These are phyloP conservation scores for Colostygia pectinataria DNA, from an alignment of 2,888 invertebrate genomes.

Conservation along the genomic window DNA sequence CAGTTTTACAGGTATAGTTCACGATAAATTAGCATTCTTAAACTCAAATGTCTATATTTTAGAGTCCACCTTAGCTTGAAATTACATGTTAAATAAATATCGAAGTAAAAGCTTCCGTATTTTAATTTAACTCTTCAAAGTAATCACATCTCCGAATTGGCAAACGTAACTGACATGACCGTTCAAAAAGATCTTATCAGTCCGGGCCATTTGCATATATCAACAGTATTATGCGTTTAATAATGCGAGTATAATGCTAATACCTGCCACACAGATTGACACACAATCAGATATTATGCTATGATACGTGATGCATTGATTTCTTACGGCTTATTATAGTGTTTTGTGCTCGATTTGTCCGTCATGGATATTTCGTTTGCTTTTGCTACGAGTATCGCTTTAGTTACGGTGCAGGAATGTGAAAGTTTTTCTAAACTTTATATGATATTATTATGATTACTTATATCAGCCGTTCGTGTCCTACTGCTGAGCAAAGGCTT, in stretches of 20 bases:
- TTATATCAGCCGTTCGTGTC: no score
- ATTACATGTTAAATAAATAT: not conserved
- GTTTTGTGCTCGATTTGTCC: conserved; percentile 35
- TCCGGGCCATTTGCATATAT: conserved; percentile 35
- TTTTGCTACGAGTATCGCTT: conserved; percentile 19
- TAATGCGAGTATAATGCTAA: conserved; percentile 41
- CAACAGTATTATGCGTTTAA: conserved; percentile 43
- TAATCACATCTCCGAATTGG: not conserved
- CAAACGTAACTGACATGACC: not conserved
- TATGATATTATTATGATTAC: no score
- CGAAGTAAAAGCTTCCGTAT: no score
- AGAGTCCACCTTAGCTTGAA: no score
- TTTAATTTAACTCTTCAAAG: no score
- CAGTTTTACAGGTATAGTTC: not conserved
- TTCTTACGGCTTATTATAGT: conserved; percentile 43
- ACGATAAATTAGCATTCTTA: no score
- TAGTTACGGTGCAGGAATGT: conserved; percentile 25
- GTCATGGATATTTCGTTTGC: conserved; percentile 33
- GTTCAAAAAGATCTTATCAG: conserved; percentile 29
- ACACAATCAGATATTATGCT: conserved; percentile 46
- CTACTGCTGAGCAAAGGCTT: no score
- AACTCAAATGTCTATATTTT: no score
- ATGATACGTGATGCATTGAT: conserved; percentile 49
- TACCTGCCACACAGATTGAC: conserved; percentile 44
- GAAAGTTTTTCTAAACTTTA: conserved; percentile 17